These are phyloP conservation scores for Saguinus midas DNA, from an alignment of 2,113 vertebrate species.

Conservation along the genomic window DNA sequence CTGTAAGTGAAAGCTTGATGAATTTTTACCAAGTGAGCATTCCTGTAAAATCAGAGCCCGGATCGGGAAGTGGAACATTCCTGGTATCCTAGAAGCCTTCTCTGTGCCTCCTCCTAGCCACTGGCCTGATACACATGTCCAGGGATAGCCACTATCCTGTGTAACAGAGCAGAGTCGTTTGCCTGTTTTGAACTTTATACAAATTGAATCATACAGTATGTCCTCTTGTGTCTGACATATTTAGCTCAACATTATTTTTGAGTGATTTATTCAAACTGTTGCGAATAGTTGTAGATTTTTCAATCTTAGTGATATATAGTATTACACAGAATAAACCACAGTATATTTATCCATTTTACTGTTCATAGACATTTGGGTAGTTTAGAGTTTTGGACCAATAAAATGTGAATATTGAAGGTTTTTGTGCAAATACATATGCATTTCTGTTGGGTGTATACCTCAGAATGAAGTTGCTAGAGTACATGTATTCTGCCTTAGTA, in stretches of 20 bases:
- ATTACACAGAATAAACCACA: neutral
- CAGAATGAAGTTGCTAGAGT: neutral
- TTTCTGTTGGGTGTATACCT: neutral
- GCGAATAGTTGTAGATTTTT: neutral
- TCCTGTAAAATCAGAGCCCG: neutral
- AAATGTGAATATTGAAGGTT: neutral
- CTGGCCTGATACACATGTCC: neutral
- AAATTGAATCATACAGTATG: neutral
- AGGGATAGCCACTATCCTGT: neutral
- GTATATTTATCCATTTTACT: neutral
- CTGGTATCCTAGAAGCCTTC: neutral
- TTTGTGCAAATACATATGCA: neutral
- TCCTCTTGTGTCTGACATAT: neutral
- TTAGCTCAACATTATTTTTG: neutral
- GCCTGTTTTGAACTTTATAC: neutral
- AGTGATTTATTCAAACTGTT: neutral
- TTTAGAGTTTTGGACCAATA: neutral
- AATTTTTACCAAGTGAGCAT: neutral
- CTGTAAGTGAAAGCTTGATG: neutral
- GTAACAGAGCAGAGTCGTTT: neutral
- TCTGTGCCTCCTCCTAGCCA: neutral
- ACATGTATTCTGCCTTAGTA: neutral
- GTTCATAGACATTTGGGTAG: neutral
- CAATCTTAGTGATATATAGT: neutral
- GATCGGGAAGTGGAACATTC: neutral